Evolutionary conservation across 2,113 vertebrate genomes (phyloP).

Genomic region (Malurus alboscapulatus): DNA sequence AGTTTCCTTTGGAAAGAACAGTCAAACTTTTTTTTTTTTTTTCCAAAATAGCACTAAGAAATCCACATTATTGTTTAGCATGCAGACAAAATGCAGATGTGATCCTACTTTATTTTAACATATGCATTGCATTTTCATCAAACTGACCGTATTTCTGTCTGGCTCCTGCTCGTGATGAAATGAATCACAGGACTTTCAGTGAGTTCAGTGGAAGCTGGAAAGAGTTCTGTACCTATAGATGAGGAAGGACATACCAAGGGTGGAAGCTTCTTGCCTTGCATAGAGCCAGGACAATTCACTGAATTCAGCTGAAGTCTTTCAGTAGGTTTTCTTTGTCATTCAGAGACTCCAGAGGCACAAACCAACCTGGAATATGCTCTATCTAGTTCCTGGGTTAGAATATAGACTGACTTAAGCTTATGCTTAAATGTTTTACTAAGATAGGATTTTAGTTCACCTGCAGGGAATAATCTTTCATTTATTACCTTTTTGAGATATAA

Average conservation of each 20-base stretch:
- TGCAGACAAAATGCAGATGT: constrained; percentile 40
- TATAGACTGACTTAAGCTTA: neutral
- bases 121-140: constrained; percentile 40
- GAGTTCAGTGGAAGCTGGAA: neutral
- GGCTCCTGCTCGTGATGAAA: neutral
- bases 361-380: neutral
- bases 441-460: neutral
- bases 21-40: neutral
- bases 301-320: neutral
- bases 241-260: neutral
- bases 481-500: neutral
- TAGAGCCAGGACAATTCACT: neutral
- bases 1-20: constrained; percentile 46
- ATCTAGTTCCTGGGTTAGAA: neutral
- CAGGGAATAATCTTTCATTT: neutral
- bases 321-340: neutral
- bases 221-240: neutral
- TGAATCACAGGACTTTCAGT: neutral
- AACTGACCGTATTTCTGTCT: neutral
- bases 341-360: neutral
- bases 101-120: constrained; percentile 39
- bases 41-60: neutral
- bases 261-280: neutral
- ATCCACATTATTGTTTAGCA: neutral
- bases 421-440: neutral